Conservation (phyloP, 2,113 vertebrate species). For the Bungarus multicinctus region DNA sequence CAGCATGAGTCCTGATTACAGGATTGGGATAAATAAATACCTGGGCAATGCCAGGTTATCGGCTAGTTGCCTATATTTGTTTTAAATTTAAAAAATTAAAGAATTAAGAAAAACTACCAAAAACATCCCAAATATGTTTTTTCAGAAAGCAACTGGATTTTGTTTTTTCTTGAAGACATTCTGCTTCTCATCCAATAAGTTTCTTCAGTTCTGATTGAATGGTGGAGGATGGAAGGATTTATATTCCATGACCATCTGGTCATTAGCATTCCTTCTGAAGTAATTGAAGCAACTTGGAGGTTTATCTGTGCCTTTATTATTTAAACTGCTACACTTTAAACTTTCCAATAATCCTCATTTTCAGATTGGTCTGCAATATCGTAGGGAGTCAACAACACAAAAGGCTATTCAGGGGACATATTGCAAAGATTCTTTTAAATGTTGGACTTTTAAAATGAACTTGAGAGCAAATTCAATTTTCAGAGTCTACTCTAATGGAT, state of each 20-base stretch:
- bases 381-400: neutral
- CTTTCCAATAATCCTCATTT: neutral
- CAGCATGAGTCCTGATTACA: no score
- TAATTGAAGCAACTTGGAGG: neutral
- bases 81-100: neutral
- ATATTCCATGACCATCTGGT: neutral
- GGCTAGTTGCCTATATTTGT: neutral
- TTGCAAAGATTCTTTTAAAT: neutral
- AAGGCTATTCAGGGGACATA: neutral
- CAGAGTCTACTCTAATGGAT: neutral
- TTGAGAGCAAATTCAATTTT: neutral
- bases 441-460: neutral
- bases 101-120: neutral
- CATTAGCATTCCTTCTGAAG: neutral
- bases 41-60: no score
- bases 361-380: no score
- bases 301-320: neutral
- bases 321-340: neutral
- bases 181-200: neutral
- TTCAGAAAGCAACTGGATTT: neutral
- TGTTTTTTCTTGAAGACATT: neutral
- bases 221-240: neutral
- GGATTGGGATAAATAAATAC: no score
- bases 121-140: neutral
- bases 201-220: neutral